Percentiles rank a stretch among this genome's conserved stretches.
These are phyloP conservation scores for Toxonevra muliebris DNA, from an alignment of 2,888 invertebrate genomes.

Conservation along the genomic window DNA sequence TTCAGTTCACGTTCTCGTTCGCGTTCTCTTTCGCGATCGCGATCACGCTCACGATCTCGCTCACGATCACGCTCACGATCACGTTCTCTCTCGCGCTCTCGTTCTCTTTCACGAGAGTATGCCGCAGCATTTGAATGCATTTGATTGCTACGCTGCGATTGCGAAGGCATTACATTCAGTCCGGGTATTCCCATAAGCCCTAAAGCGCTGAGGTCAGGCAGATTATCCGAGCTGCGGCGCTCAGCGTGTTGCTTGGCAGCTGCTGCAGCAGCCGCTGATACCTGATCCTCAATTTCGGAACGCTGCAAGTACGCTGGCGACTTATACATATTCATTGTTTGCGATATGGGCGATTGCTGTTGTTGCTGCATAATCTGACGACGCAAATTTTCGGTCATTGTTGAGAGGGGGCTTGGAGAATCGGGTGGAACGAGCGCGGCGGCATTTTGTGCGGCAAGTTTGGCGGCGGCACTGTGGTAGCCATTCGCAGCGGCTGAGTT, in stretches of 20 bases:
- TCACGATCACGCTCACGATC: constrained; percentile 49
- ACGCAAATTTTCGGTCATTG: constrained; percentile 60
- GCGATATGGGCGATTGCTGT: constrained; percentile 58
- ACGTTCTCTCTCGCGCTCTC: constrained; percentile 47
- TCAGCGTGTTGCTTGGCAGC: constrained; percentile 50
- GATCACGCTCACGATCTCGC: constrained; percentile 45
- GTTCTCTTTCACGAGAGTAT: constrained; percentile 46
- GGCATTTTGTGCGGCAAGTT: constrained; percentile 51
- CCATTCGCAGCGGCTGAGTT: constrained; percentile 51
- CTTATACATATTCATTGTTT: constrained; percentile 62
- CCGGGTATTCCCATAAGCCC: constrained; percentile 60
- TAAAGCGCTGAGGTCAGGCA: constrained; percentile 59
- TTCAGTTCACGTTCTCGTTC: constrained; percentile 49
- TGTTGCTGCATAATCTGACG: constrained; percentile 61
- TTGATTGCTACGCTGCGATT: constrained; percentile 39
- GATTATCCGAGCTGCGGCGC: constrained; percentile 53
- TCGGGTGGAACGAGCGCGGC: constrained; percentile 54
- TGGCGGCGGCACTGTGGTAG: constrained; percentile 54
- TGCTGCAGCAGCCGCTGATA: constrained; percentile 55
- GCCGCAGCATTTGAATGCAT: constrained; percentile 52
- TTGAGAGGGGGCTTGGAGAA: constrained; percentile 54
- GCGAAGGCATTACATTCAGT: constrained; percentile 56
- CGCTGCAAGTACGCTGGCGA: constrained; percentile 61
- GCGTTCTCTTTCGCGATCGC: constrained; percentile 49
- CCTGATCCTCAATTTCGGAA: constrained; percentile 61